Base-by-base conservation (phyloP, 2,113 vertebrate species). In the Atrichornis clamosus region DNA sequence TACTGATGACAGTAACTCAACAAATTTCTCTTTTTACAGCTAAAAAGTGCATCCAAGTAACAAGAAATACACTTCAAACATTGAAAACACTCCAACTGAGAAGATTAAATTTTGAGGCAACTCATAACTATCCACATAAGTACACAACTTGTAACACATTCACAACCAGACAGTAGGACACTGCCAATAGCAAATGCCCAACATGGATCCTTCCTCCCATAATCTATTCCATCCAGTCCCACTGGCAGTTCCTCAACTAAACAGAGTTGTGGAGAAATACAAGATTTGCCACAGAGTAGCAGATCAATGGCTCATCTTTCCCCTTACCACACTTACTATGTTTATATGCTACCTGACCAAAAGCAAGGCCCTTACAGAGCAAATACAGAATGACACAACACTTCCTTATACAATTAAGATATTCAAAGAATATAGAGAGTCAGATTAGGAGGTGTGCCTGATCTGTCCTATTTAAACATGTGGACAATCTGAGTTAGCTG, bases 41-140 rank as follows among this genome's bases (percentile, higher is more conserved):
- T n/a, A 67, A 26, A 92, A 89, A 89, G 47, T 58, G 91, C 42
- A 84, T 77, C 89, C 83, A 93, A 94, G 42, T 84, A 94, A 84
- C 10, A 44, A 15, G 37, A 93, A 93, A 67, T 44, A 86, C 10
- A 47, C 55, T 84, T 37, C 35, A 90, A 88, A 88, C 33, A 77
- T n/a, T 49, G 35, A 85, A 76, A 78, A 46, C 24, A 47, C 7
- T 85, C 88, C 49, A 85, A 15, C 13, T 6, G 75, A 76, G 69
- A 81, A 62, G 14, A 76, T n/a, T 16, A 28, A 52, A 62, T 68
- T 49, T 85, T 26, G 15, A 84, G 84, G 49, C 46, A 90, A 92
- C 19, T 85, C 55, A 87, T 15, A 84, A 64, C 32, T 74, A 64
- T 44, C 52, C 3, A 0, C 47, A 7, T 32, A 84, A 90, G 22